Base-by-base conservation (phyloP, 2,888 invertebrate genomes). In the Ectemnius continuus region DNA sequence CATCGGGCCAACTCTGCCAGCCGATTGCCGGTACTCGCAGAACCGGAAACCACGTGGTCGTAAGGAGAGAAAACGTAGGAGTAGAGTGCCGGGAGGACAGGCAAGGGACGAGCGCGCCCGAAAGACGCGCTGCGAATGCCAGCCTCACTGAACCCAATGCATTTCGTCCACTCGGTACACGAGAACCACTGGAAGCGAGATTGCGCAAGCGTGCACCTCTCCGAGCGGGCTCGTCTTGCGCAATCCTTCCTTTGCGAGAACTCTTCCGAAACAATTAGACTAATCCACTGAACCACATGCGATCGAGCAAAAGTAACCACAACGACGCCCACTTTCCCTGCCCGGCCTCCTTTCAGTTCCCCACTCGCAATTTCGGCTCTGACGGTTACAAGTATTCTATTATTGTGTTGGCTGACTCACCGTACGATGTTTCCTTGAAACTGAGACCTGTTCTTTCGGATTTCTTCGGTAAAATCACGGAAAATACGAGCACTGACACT, bases 111-210 rank as follows among this genome's bases (percentile, higher is more conserved):
- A 75, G 78, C 87, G 86, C 88, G 87, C 78, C 84, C 83, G 84
- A 73, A 75, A 81, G 88, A 82, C 88, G 86, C 88, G 88, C 88
- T 82, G 85, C 88, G 88, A 88, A 87, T 88, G 87, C 83, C 85
- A 73, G 67, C 70, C 70, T 74, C 70, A 67, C 72, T 62, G 67
- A 46, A 59, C 48, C 59, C 60, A 57, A 16, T 45, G 69, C 76
- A 36, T 36, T 36, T 36, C 36, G 36, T 36, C 36, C 36, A 36
- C 36, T 73, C 74, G 80, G 79, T 73, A 75, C 73, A 79, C 84
- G 78, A 82, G 82, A 82, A 80, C 78, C 78, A 76, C 80, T 82
- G 76, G 59, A 36, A 45, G 8, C 11, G 16, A 1, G 14, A 57
- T 14, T 26, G 63, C 77, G 70, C 75, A 72, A 52, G 77, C 77